Conservation (phyloP, 2,797 vertebrate species). For the Phataginus tricuspis region DNA sequence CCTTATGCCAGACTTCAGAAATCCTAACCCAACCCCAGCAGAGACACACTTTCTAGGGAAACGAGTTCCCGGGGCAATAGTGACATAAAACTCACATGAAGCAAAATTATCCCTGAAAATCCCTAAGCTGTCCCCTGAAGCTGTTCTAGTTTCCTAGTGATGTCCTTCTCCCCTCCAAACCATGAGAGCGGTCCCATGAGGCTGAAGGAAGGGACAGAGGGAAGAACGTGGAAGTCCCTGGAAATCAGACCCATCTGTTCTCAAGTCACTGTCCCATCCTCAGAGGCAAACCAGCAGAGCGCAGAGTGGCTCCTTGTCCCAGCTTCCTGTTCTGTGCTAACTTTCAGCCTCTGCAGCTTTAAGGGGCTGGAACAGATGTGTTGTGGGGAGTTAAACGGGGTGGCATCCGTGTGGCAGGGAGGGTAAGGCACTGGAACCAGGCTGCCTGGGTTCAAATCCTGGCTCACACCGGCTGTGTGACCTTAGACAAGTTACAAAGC, state of each 20-base stretch:
- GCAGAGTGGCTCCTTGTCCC: not conserved
- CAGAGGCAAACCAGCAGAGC: not conserved
- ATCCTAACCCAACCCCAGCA: not conserved
- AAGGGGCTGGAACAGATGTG: too few relatives aligned
- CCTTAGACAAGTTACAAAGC: not conserved
- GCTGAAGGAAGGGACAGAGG: not conserved
- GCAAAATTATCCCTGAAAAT: not conserved
- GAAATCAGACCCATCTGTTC: not conserved
- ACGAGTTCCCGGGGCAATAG: not conserved
- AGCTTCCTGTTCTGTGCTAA: not conserved
- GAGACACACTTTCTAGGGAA: not conserved
- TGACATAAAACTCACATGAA: not conserved
- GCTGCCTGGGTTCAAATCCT: not conserved
- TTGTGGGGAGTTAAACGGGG: not conserved
- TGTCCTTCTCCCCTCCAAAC: not conserved
- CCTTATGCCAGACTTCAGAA: not conserved
- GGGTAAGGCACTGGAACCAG: not conserved
- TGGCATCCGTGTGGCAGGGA: accelerated
- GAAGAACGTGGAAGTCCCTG: accelerated
- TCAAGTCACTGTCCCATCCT: accelerated
- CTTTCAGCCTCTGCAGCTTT: not conserved
- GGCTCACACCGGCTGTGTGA: not conserved
- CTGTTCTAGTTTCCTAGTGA: not conserved
- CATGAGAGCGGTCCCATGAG: accelerated
- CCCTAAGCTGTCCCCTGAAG: not conserved